Base-by-base conservation (phyloP, 30 jellyfish, hydroid and myxozoan species). In the Sanderia malayensis region DNA sequence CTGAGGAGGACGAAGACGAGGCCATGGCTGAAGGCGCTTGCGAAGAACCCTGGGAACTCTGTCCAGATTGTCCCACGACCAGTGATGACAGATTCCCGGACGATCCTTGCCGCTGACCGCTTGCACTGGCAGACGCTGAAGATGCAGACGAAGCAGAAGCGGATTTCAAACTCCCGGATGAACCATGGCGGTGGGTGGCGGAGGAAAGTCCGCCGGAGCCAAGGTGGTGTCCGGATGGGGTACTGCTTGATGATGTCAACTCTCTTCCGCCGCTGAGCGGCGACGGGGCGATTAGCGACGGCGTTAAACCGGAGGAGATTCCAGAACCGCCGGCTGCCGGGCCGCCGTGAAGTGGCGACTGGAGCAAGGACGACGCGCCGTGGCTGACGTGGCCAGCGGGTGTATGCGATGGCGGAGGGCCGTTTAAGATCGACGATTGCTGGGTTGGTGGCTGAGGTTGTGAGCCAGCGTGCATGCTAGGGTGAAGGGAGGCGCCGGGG, bases 1-100 rank as follows among this genome's bases (percentile, higher is more conserved):
- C 61, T 19, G 86, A 58, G 24, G 86, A 74, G 25, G 77, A 33
- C n/a, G 86, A 25, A 23, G 86, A 69, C 31, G 86, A 74, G 46
- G 61, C 77, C 15, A 74, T 58, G 33, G 60, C 86, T 4, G 86
- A 74, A 7, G 86, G 70, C 23, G 58, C 77, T 13, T 76, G 13
- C 13, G 52, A 37, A 13, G 10, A 4, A 4, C 10, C 10, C 13
- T 37, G 76, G n/a, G n/a, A n/a, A n/a, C n/a, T n/a, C 27, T 55
- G 85, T 20, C 59, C 65, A 29, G 85, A 31, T 33, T 73, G 85
- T 22, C 85, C 85, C 25, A n/a, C n/a, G 6, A 6, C 52, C 6
- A 74, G 31, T 6, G 78, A 44, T 22, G 78, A 57, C 30, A 64
- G 20, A 10, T 25, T 13, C 58, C 61, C 33, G 18, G 77, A 60